Conservation (phyloP, 2,797 vertebrate genomes). For the Scyliorhinus canicula region DNA sequence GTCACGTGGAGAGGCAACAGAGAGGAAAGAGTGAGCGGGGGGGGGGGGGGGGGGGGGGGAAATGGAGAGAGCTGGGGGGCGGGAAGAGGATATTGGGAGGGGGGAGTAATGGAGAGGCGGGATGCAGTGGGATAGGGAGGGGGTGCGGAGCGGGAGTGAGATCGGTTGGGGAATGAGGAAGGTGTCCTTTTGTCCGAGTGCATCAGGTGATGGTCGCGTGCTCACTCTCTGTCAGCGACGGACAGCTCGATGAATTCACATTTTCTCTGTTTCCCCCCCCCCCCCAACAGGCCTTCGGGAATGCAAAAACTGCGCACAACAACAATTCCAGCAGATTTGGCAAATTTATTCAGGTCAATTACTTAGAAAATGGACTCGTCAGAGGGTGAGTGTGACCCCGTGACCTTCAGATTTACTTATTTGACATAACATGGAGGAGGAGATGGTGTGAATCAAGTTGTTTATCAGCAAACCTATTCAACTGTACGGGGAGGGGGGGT, state of each 20-base stretch:
- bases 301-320: conserved; percentile 96
- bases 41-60: background rate
- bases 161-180: background rate
- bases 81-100: background rate
- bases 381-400: conserved; percentile 70
- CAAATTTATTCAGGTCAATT: conserved; percentile 98
- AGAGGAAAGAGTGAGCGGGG: background rate
- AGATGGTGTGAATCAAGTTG: background rate
- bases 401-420: background rate
- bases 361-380: conserved; percentile 88
- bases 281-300: conserved; percentile 81
- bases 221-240: too few relatives aligned
- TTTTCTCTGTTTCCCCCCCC: conserved; percentile 42
- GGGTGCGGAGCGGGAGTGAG: background rate
- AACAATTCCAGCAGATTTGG: conserved; percentile 98
- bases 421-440: background rate
- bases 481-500: too few relatives aligned
- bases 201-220: too few relatives aligned
- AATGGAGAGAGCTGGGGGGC: background rate
- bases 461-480: too few relatives aligned
- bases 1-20: too few relatives aligned
- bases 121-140: background rate
- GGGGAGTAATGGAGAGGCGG: background rate
- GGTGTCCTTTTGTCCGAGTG: too few relatives aligned
- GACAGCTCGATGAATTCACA: background rate